phyloP scores from a whole-genome alignment of 2,797 vertebrate species.

The Octomys mimax region DNA sequence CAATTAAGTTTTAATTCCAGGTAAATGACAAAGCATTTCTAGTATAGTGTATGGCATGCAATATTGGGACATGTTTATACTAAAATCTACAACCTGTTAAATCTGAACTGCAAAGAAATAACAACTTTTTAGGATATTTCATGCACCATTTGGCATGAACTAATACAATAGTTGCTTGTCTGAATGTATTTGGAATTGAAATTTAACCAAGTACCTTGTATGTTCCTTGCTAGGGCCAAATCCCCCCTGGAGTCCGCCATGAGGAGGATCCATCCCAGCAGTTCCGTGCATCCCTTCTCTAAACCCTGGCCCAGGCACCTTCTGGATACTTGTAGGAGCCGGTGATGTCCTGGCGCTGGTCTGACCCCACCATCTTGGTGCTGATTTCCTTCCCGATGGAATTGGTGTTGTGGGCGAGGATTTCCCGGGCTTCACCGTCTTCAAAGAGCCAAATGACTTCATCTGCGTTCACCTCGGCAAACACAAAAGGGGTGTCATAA shows the following conservation, averaged over 20 bases:
- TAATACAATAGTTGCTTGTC: slow-evolving; percentile 27
- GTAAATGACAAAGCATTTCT: background rate
- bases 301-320: slow-evolving; percentile 87
- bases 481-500: slow-evolving; percentile 89
- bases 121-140: slow-evolving; percentile 37
- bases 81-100: background rate
- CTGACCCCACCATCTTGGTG: slow-evolving; percentile 93
- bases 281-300: background rate
- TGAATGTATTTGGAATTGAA: slow-evolving; percentile 50
- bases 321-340: slow-evolving; percentile 93
- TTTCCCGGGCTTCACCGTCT: slow-evolving; percentile 84
- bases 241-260: background rate
- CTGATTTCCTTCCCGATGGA: slow-evolving; percentile 93
- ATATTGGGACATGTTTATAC: background rate
- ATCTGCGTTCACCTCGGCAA: slow-evolving; percentile 88
- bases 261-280: background rate
- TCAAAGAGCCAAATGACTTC: slow-evolving; percentile 89
- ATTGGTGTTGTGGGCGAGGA: slow-evolving; percentile 85
- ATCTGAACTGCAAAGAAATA: slow-evolving; percentile 5
- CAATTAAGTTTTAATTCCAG: background rate
- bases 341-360: slow-evolving; percentile 91
- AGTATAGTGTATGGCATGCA: background rate
- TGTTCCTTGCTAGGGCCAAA: slow-evolving; percentile 2
- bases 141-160: background rate
- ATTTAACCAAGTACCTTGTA: background rate